Base-by-base conservation (phyloP, 2,888 invertebrate genomes). In the Sphaerophoria taeniata region DNA sequence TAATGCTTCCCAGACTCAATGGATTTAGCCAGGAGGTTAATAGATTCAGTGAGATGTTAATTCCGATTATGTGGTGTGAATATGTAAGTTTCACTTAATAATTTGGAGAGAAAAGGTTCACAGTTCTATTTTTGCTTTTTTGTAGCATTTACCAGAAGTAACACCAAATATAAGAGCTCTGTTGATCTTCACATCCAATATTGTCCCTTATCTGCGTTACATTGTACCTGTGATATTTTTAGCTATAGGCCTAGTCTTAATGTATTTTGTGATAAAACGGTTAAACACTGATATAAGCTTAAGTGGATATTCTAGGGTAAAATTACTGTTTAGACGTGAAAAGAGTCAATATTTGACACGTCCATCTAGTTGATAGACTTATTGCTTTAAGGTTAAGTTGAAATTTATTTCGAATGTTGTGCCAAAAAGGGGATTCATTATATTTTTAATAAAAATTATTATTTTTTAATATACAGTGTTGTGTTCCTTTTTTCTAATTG, bases 31-130 rank as follows among this genome's bases (percentile, higher is more conserved):
- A 88, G 0, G 91, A 93, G 2, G 93, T 94, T 16, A 90, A 92
- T 16, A 92, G 89, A 80, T 94, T 95, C 79, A 94, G 94, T 43
- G 93, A 94, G 80, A 92, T 93, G 49, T 90, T 94, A 0, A 87
- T 95, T 53, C 96, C 96, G 0, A 91, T 95, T 88, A 94, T 94
- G 88, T 95, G 95, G 95, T 92, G 94, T 4, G 95, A 95, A 94
- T 95, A 95, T 90, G 95, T 95, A 91, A 94, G 95, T 93, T 9
- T 2, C 24, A 24, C 1, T 24, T 0, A 7, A 33, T 6, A 11
- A 3, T 63, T 9, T 39, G 7, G 3, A 39, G 39, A 39, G 43
- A 43, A 11, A 9, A 3, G 0, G 0, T 14, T 16, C 14, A n/a
- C 12, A 4, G 16, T 36, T 36, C 3, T 49, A 6, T 39, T 36